Base-by-base conservation (phyloP, 1,140 invertebrate genomes). In the Cataglyphis hispanica region DNA sequence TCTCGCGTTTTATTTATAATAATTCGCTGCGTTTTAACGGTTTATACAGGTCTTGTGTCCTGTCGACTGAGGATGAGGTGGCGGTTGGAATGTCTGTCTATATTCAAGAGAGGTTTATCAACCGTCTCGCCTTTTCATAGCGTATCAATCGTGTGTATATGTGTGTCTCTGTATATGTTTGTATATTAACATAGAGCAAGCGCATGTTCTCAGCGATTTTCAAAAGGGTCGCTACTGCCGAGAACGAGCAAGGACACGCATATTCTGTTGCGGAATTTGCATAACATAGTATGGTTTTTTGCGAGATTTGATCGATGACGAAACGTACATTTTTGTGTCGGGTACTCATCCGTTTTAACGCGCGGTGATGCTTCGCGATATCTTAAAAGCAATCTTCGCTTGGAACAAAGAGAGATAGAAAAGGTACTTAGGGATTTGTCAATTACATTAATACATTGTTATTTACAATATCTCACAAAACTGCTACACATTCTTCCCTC, bases 401-500 rank as follows among this genome's bases (percentile, higher is more conserved):
- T 74, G 77, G 87, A 93, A 93, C 89, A 92, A 92, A 92, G 89
- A 92, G 87, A 89, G 90, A 91, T 89, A 92, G 89, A 89, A 85
- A 91, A 91, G 88, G 77, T 93, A 91, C 91, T 91, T 91, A 94
- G 89, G 91, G 94, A 94, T 93, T 94, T 93, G 91, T 94, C 93
- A 94, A 95, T 94, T 94, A 94, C 90, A 90, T 94, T 93, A 95
- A 93, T 94, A 94, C 94, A 93, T 94, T 92, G 93, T 94, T 95
- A 95, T 95, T 92, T 95, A 95, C 94, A 95, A 94, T 95, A 95
- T 95, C 85, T 94, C 95, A 95, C 94, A 95, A 94, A 95, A 91
- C 87, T 91, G 92, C 91, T 91, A 93, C 87, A 78, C 86, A 19
- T 16, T 16, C 46, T 50, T 50, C 88, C 87, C 87, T 76, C 53